A percentile compares a stretch with the other conserved stretches of the same genome.
phyloP scores from a whole-genome alignment of 2,888 invertebrate species.

The Celastrina argiolus region DNA sequence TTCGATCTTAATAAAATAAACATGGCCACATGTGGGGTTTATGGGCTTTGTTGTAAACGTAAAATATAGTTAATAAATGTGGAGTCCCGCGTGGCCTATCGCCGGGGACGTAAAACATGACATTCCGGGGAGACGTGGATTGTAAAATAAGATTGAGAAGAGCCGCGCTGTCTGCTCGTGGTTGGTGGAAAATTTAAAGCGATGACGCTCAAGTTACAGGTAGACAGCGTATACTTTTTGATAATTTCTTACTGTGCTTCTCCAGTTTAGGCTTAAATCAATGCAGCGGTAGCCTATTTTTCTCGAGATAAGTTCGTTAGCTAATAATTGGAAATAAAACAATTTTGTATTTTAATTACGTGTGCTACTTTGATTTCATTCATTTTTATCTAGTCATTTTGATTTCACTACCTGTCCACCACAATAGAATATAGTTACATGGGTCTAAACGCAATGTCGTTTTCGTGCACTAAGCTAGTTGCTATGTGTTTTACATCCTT shows the following conservation, averaged over 20 bases:
- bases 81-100: not conserved
- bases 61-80: conserved; percentile 19
- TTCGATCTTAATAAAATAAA: conserved; percentile 17
- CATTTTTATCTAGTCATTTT: too few species aligned
- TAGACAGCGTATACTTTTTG: not conserved
- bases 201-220: conserved; percentile 31
- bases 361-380: too few species aligned
- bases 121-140: conserved; percentile 52
- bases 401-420: too few species aligned
- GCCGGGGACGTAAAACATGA: conserved; percentile 44
- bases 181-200: conserved; percentile 45
- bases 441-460: too few species aligned
- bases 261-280: too few species aligned
- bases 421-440: too few species aligned
- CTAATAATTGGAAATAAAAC: too few species aligned
- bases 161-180: conserved; percentile 46
- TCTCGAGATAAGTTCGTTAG: too few species aligned
- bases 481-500: too few species aligned
- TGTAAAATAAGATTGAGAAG: conserved; percentile 62
- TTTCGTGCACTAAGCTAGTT: too few species aligned
- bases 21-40: not conserved
- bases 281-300: too few species aligned
- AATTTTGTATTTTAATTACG: too few species aligned
- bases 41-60: conserved; percentile 13
- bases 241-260: not conserved